Evolutionary conservation across 2,113 vertebrate genomes (phyloP), one percentile per base, ranked within the genome.

Genomic region (Hemibates koningsi): DNA sequence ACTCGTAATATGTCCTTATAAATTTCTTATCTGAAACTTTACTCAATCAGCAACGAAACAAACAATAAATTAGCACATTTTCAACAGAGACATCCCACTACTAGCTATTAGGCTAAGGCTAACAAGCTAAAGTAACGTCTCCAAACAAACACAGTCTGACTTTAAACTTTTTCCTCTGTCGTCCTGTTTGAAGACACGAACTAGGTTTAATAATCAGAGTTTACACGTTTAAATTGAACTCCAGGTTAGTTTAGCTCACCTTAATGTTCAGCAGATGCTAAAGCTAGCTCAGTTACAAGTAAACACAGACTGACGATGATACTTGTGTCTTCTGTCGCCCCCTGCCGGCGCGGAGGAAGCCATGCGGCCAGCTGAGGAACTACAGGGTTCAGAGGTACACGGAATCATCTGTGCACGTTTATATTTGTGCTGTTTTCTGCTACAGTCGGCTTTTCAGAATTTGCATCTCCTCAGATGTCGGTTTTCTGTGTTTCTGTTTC

Each of bases 301-400:
- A 71, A 88, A 89, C 17, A 4, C 13, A 48, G 14, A 5, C 45
- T 5, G 21, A 12, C 24, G 17, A n/a, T 7, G n/a, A 1, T 7
- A 27, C 2, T 12, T 9, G 4, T 9, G 19, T 32, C 54, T 32
- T 71, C 27, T 86, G 76, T 82, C 84, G 84, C 91, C 92, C 32
- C 66, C 92, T 89, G 82, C 4, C 1, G 92, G 82, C 11, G 10
- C 4, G 92, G 88, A 78, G 89, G 71, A 32, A 6, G 12, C 24
- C 45, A 8, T 3, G 50, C 50, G 61, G 50, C 4, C 54, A 11
- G 3, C 27, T 2, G 29, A 24, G 59, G 71, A 57, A 63, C 81
- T 56, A 61, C 68, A 78, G 12, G 7, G 11, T 2, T 66, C 32
- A 38, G 61, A 36, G 9, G 19, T 66, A 13, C 19, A 68, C 11